A percentile compares a stretch with the other conserved stretches of the same genome.
These are phyloP conservation scores for Ommatoiulus sabulosus DNA, from an alignment of 2,888 invertebrate genomes.

Conservation along the genomic window DNA sequence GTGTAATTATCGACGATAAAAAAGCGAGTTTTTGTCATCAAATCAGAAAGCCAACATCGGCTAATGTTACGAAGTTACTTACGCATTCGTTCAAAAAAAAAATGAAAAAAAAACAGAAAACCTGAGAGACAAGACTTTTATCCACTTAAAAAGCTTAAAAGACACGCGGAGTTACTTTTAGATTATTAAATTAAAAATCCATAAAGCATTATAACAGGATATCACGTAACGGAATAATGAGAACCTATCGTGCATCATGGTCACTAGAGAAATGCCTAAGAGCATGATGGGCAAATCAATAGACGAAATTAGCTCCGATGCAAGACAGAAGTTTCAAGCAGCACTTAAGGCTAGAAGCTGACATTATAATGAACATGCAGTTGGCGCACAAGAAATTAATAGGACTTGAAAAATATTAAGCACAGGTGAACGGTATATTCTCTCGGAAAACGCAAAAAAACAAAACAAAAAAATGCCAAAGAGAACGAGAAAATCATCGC, in stretches of 20 bases:
- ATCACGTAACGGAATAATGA: background rate
- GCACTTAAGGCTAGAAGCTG: background rate
- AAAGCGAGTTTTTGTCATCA: background rate
- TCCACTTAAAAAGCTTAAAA: background rate
- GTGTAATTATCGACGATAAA: too few relatives aligned
- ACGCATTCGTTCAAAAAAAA: background rate
- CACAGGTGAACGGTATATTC: background rate
- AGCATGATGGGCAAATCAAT: background rate
- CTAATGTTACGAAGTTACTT: background rate
- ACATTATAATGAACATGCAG: background rate
- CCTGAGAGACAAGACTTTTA: background rate
- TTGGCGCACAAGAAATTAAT: background rate
- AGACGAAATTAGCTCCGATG: background rate
- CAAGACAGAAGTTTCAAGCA: background rate
- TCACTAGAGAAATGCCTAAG: background rate
- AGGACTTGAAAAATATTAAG: background rate
- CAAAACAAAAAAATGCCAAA: background rate
- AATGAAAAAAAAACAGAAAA: background rate
- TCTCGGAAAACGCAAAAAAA: background rate
- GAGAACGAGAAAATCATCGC: background rate
- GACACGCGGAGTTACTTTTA: background rate
- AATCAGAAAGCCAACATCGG: background rate
- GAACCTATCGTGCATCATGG: background rate
- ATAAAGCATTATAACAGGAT: background rate
- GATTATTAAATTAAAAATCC: slow-evolving; percentile 1